Evolutionary conservation across 2,113 vertebrate species (phyloP), one percentile per base, ranked within the genome.

Genomic region (Ramphastos sulfuratus): DNA sequence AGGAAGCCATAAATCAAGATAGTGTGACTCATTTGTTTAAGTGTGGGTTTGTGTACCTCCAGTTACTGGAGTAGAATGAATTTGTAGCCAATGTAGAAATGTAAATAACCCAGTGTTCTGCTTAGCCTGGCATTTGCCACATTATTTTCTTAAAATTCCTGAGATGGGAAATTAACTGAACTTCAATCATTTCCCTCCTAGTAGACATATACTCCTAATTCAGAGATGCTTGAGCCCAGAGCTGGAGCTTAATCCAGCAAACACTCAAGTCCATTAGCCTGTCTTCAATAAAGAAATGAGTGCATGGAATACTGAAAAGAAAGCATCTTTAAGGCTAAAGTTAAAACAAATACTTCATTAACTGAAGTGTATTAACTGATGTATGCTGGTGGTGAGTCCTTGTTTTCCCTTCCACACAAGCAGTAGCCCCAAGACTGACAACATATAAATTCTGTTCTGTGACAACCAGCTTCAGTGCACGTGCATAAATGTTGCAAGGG

Each of bases 201-300:
- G 16, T 55, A 46, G 7, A 58, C 31, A 13, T 31, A 24, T 39
- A 25, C 18, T 58, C 44, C 27, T 37, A 42, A 6, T 72, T 70
- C 39, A 66, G 79, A 85, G 20, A 17, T 0, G 0, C 70, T 59
- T 74, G 65, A 91, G 74, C 10, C 4, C 25, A 64, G 20, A 75
- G 6, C 10, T 73, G 79, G 46, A 89, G 3, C 8, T 75, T 75
- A 76, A 74, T 25, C 64, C 76, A 70, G 74, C 82, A 94, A 88
- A 89, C 72, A 83, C 42, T 67, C 25, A 91, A 81, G 82, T 64
- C 37, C 7, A 80, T 76, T 25, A 3, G n/a, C 63, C 94, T 95
- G 55, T 80, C 61, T 74, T 91, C 93, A 93, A 55, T 76, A 96
- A 91, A 74, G 2, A 87, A 92, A 85, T 93, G 80, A 89, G 42